Evolutionary conservation across 2,797 vertebrate genomes (phyloP).

Genomic region (Microhierax caerulescens): DNA sequence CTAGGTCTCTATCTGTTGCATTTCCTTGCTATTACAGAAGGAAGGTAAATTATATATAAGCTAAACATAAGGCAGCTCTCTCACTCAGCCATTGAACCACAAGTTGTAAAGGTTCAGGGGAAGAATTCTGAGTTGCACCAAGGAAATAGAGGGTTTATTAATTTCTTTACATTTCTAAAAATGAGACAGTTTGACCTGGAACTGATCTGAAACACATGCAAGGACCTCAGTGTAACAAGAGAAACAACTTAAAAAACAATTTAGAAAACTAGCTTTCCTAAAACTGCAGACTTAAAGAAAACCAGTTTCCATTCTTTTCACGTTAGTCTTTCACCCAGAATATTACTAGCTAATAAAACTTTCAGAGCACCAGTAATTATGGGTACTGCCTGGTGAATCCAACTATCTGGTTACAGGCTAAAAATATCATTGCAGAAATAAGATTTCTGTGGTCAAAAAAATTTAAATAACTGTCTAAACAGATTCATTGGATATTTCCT

Average conservation of each 20-base stretch:
- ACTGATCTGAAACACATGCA: not conserved
- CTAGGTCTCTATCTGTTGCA: not conserved
- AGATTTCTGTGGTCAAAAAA: not conserved
- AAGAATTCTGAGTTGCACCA: not conserved
- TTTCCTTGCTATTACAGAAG: not conserved
- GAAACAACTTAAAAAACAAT: not conserved
- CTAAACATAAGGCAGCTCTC: not conserved
- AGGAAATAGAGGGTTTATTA: not conserved
- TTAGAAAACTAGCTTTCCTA: not conserved
- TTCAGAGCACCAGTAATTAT: not conserved
- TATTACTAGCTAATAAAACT: conserved; percentile 15
- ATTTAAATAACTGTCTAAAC: not conserved
- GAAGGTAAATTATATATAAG: not conserved
- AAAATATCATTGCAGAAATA: not conserved
- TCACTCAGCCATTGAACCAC: not conserved
- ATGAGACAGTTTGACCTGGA: not conserved
- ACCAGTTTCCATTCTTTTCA: not conserved
- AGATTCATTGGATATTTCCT: not conserved
- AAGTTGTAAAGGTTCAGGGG: not conserved
- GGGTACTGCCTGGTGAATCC: not conserved
- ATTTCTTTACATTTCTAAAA: not conserved
- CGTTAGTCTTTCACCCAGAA: not conserved
- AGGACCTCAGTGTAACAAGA: not conserved
- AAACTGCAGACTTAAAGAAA: not conserved
- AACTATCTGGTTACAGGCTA: not conserved